Percentiles rank a stretch among this genome's conserved stretches.
Evolutionary conservation across 2,113 vertebrate species (phyloP).

Genomic region (Sphaerodactylus townsendi): DNA sequence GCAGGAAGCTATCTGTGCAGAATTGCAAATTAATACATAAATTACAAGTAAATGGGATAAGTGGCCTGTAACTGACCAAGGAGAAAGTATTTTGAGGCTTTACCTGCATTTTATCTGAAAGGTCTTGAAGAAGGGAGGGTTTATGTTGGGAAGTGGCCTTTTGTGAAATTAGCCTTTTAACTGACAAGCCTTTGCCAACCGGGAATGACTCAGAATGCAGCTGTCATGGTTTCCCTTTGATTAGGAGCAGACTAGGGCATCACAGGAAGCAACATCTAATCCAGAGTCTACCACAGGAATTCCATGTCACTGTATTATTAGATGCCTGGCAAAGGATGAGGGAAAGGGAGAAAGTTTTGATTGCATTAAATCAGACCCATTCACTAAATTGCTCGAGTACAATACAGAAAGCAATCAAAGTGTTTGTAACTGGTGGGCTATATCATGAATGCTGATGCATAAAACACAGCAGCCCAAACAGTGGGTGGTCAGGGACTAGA

Average conservation of each 20-base stretch:
- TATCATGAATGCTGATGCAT: neutral
- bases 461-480: neutral
- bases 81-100: neutral
- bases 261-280: neutral
- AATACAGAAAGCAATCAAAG: neutral
- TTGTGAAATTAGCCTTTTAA: neutral
- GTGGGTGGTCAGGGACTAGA: neutral
- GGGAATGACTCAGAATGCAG: neutral
- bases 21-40: neutral
- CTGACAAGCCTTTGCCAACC: neutral
- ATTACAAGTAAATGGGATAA: neutral
- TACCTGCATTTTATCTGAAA: neutral
- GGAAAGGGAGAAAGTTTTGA: neutral
- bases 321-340: neutral
- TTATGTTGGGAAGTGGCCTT: neutral
- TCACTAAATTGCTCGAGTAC: neutral
- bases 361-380: neutral
- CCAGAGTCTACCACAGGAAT: neutral
- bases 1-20: neutral
- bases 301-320: neutral
- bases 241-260: neutral
- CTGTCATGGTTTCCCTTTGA: neutral
- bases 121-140: neutral
- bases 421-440: neutral
- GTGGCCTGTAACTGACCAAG: neutral